These are phyloP conservation scores for Tribolium freemani DNA, from an alignment of 2,888 invertebrate genomes.

Conservation along the genomic window DNA sequence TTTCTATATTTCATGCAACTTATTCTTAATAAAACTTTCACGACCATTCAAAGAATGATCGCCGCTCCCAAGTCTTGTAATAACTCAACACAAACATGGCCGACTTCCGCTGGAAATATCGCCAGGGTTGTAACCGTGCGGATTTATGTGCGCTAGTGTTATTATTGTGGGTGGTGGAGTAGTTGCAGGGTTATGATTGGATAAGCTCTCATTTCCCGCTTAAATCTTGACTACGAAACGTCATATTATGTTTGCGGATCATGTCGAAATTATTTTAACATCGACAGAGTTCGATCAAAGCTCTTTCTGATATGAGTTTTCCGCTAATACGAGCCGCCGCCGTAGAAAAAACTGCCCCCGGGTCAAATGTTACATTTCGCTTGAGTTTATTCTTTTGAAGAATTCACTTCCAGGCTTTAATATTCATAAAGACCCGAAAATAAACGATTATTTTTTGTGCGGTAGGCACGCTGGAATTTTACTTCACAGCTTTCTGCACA, in stretches of 20 bases:
- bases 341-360: constrained; percentile 29
- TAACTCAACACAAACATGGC: constrained; percentile 57
- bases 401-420: constrained; percentile 25
- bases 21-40: constrained; percentile 60
- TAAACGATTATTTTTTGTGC: constrained; percentile 24
- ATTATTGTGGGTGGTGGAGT: constrained; percentile 25
- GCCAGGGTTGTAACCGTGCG: constrained; percentile 8
- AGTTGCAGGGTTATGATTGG: constrained; percentile 27
- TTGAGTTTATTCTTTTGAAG: constrained; percentile 24
- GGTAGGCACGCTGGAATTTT: constrained; percentile 2
- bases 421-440: constrained; percentile 33
- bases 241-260: constrained; percentile 42
- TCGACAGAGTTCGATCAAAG: constrained; percentile 18
- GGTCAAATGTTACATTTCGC: constrained; percentile 29
- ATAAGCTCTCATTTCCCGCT: constrained; percentile 26
- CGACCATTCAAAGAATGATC: constrained; percentile 56
- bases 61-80: constrained; percentile 52
- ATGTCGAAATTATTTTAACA: constrained; percentile 38
- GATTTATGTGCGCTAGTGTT: constrained; percentile 20
- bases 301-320: constrained; percentile 21
- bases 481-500: background rate
- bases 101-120: constrained; percentile 36
- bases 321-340: constrained; percentile 18
- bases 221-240: constrained; percentile 18
- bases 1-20: constrained; percentile 56